These are phyloP conservation scores for Cacoxenus indagator DNA, from an alignment of 2,888 invertebrate genomes.

Conservation along the genomic window DNA sequence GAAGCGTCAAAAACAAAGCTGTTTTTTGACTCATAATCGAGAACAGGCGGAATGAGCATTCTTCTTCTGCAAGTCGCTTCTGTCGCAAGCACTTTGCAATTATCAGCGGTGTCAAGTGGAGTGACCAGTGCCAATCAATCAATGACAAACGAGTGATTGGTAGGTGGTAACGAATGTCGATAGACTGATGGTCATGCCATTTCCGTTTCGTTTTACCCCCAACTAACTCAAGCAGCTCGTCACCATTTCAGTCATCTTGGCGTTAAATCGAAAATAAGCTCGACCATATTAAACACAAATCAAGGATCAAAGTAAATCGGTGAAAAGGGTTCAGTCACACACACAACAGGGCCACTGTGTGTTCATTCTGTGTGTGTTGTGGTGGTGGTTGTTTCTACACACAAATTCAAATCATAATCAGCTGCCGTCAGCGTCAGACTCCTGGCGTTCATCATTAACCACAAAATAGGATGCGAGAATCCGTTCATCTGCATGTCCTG, in stretches of 20 bases:
- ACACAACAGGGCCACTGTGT: neutral
- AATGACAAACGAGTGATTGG: slow-evolving; percentile 31
- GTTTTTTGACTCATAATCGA: slow-evolving; percentile 25
- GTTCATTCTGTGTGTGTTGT: neutral
- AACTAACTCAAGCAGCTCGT: no score
- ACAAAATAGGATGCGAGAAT: no score
- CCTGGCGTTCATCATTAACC: no score
- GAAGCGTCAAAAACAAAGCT: slow-evolving; percentile 48
- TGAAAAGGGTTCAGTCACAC: slow-evolving; percentile 24
- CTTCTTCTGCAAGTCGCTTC: slow-evolving; percentile 5
- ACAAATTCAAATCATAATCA: no score
- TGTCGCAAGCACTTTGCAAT: slow-evolving; percentile 5
- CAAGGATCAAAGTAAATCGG: slow-evolving; percentile 58
- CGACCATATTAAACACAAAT: slow-evolving; percentile 38
- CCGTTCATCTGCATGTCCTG: slow-evolving; percentile 61
- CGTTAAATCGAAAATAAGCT: slow-evolving; percentile 8
- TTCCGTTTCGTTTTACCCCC: slow-evolving; percentile 27
- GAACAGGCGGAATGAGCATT: neutral
- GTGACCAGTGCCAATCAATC: slow-evolving; percentile 47
- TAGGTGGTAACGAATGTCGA: neutral
- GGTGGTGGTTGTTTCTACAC: neutral
- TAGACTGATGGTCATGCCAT: neutral
- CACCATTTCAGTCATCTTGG: neutral
- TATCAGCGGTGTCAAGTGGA: neutral
- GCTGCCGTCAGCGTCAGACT: no score